Base-by-base conservation (phyloP, 2,888 invertebrate species). In the Synanthedon andrenaeformis region DNA sequence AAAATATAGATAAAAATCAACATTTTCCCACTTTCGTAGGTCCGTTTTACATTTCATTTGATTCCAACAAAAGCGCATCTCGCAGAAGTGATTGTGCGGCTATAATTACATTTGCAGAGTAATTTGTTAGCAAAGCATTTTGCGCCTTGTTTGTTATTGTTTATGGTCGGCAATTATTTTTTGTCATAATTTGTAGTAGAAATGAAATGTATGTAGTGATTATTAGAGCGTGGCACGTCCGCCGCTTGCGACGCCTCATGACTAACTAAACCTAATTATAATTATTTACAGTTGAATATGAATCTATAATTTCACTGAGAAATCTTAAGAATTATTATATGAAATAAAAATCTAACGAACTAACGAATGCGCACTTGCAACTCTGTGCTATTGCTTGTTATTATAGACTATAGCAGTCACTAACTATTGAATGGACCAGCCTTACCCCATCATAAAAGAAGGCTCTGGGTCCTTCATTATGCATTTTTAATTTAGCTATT, bases 221-320 rank as follows among this genome's bases (percentile, higher is more conserved):
- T 64, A 84, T 81, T 69, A 85, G 85, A 85, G 82, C 85, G 69
- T 82, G 65, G 61, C 74, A 67, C 78, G 78, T 75, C 76, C 73
- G 74, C 66, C 62, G 67, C 68, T 68, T 66, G 71, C 72, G 78
- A 72, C 72, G 76, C 66, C 70, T 70, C 62, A 61, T 72, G 74
- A 79, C 70, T 78, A 79, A 81, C 79, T 83, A 76, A 78, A 76
- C 76, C 74, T 70, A 80, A 82, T 82, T 79, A 79, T 70, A 74
- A 79, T 75, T 72, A 78, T 78, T 76, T 76, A 73, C 78, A 70
- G 76, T 77, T 75, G 62, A 69, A 66, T 73, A 61, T 74, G 69
- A 65, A 74, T 72, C 66, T 55, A 56, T 69, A 65, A 69, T 71
- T 70, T 66, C 64, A 65, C 64, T 63, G 57, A 41, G 45, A 45